Evolutionary conservation across 2,888 invertebrate species (phyloP), one percentile per base, ranked within the genome.

Genomic region (Notodonta dromedarius): DNA sequence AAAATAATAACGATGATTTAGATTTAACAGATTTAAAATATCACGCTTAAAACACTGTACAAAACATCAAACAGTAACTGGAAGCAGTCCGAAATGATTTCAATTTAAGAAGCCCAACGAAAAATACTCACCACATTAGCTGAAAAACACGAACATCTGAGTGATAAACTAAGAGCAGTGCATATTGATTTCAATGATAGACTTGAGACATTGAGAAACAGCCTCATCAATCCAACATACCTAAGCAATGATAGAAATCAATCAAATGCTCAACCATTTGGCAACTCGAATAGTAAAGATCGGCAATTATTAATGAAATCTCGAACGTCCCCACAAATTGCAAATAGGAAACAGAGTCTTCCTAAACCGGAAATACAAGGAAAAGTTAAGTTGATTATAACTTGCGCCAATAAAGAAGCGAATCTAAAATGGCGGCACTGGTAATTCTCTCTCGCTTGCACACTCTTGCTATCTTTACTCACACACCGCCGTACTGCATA

Each of bases 141-240:
- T 24, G 78, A 72, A 67, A 79, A 74, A 56, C 82, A 80, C 50
- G 82, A 85, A 62, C 86, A 91, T 51, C 67, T 90, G 1, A 85
- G 78, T 69, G 88, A 91, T 59, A 91, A 87, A 71, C 66, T 93
- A 12, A 81, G 83, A 75, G 83, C 82, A 24, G 72, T 91, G 52
- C 88, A 87, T 57, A 72, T 77, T 32, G 89, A 90, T 73, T 79
- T 91, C 5, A 87, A 84, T 67, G 90, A 90, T 61, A 83, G 87
- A 40, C 67, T 90, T 56, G 78, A 83, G 66, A 76, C 86, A 35
- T 72, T 89, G 64, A 86, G 80, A 44, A 84, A 84, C 52, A 78
- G 77, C 70, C 67, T 88, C 57, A 65, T 80, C 39, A 86, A 86
- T 58, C 76, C 76, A 16, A 75, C 69, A 61, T 62, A 60, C 16